These are phyloP conservation scores for Lamproptera curius DNA, from an alignment of 2,888 invertebrate species.

Conservation along the genomic window DNA sequence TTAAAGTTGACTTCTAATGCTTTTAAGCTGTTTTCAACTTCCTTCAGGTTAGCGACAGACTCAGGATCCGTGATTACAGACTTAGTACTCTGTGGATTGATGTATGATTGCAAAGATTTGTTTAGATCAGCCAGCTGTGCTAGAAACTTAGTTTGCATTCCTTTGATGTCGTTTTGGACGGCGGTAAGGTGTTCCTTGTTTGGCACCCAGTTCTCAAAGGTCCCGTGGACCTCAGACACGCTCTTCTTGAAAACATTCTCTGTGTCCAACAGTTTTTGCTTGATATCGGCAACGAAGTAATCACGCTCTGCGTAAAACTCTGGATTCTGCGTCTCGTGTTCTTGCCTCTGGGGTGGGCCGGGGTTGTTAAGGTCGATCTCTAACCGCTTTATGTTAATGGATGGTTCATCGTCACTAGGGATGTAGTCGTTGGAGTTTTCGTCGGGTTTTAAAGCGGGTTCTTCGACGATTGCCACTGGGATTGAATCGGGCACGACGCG, in stretches of 20 bases:
- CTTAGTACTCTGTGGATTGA: slow-evolving; percentile 32
- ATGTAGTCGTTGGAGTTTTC: slow-evolving; percentile 36
- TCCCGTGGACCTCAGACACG: slow-evolving; percentile 43
- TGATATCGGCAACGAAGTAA: slow-evolving; percentile 39
- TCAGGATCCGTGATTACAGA: slow-evolving; percentile 23
- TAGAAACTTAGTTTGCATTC: slow-evolving; percentile 44
- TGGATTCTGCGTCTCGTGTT: slow-evolving; percentile 65
- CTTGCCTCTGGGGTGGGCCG: slow-evolving; percentile 60
- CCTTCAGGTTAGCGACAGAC: slow-evolving; percentile 28
- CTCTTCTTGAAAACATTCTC: slow-evolving; percentile 39
- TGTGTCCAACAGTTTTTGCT: slow-evolving; percentile 45
- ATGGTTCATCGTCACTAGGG: slow-evolving; percentile 33
- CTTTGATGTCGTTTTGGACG: slow-evolving; percentile 46
- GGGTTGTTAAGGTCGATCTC: slow-evolving; percentile 55
- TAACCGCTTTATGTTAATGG: slow-evolving; percentile 38
- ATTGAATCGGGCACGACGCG: slow-evolving; percentile 39
- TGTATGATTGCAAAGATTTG: slow-evolving; percentile 42
- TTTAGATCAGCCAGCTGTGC: slow-evolving; percentile 52
- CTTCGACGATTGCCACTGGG: slow-evolving; percentile 55
- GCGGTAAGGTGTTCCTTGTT: slow-evolving; percentile 44
- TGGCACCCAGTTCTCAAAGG: slow-evolving; percentile 44
- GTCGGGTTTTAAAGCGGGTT: slow-evolving; percentile 33
- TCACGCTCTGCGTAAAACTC: slow-evolving; percentile 44
- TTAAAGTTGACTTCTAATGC: slow-evolving; percentile 51
- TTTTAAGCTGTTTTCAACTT: slow-evolving; percentile 32